Evolutionary conservation across 2,113 vertebrate genomes (phyloP).

Genomic region (Jacana jacana): DNA sequence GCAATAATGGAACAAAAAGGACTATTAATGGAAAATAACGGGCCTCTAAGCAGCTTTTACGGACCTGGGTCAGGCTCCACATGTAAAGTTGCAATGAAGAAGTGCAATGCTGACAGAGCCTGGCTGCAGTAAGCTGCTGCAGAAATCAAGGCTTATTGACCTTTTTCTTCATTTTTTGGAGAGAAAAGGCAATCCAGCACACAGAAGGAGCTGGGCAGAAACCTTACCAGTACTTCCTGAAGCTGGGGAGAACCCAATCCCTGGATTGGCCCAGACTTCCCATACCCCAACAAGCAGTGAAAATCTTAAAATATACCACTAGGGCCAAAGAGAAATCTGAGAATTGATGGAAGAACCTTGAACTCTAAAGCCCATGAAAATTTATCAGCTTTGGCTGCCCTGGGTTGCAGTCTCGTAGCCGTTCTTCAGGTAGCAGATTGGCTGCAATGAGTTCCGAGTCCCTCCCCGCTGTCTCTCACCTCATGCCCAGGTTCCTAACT

Average conservation of each 20-base stretch:
- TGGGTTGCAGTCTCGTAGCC: background rate
- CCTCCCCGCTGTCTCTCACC: background rate
- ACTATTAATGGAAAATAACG: background rate
- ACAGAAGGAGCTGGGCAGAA: background rate
- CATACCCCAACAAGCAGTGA: accelerated
- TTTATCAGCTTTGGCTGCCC: background rate
- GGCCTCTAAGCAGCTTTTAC: background rate
- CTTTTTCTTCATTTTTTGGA: background rate
- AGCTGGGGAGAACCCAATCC: accelerated
- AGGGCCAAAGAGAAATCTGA: background rate
- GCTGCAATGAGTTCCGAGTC: background rate
- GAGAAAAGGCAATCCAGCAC: background rate
- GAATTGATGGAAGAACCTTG: background rate
- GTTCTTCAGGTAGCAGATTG: background rate
- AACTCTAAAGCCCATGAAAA: background rate
- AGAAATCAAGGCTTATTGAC: background rate
- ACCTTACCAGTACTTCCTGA: background rate
- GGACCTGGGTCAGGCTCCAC: background rate
- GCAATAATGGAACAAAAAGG: background rate
- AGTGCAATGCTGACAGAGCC: background rate
- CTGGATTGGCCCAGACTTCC: background rate
- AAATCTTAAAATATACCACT: background rate
- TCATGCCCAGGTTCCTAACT: background rate
- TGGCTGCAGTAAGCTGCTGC: background rate
- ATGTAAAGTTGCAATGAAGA: background rate